phyloP scores from a whole-genome alignment of 2,797 vertebrate species.

The Ptychadena robeensis region DNA sequence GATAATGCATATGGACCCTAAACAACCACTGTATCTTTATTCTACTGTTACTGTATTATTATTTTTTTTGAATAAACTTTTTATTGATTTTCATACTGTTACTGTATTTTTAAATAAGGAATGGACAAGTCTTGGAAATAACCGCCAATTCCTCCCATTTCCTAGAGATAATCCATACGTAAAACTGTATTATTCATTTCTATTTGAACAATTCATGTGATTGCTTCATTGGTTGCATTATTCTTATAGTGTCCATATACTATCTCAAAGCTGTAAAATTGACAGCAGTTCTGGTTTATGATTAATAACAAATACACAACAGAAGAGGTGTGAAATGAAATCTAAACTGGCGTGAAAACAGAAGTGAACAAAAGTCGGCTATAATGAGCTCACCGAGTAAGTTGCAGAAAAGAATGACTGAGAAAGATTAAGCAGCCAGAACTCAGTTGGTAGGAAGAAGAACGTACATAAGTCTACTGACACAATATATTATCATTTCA shows the following conservation, averaged over 20 bases:
- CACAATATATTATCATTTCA: constrained; percentile 21
- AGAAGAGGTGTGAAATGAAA: constrained; percentile 32
- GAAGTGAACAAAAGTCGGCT: neutral
- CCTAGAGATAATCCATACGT: too few species aligned
- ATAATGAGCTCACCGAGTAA: constrained; percentile 5
- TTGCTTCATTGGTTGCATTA: neutral
- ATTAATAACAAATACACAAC: neutral
- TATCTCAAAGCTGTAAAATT: neutral
- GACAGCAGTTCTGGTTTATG: neutral
- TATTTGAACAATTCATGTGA: neutral
- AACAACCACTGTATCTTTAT: too few species aligned
- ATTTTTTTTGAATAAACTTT: too few species aligned
- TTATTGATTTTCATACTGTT: too few species aligned
- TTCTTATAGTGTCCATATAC: neutral
- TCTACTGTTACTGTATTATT: too few species aligned
- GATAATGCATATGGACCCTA: too few species aligned
- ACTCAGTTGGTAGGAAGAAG: neutral
- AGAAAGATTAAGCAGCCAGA: constrained; percentile 11
- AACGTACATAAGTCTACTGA: constrained; percentile 15
- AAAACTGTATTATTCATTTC: neutral
- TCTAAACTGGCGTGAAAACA: constrained; percentile 11
- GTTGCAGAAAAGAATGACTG: neutral
- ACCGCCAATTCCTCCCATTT: too few species aligned
- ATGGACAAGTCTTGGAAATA: too few species aligned
- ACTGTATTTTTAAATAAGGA: too few species aligned